A percentile compares a stretch with the other conserved stretches of the same genome.
phyloP scores from a whole-genome alignment of 2,888 invertebrate species.

The Machimus atricapillus region DNA sequence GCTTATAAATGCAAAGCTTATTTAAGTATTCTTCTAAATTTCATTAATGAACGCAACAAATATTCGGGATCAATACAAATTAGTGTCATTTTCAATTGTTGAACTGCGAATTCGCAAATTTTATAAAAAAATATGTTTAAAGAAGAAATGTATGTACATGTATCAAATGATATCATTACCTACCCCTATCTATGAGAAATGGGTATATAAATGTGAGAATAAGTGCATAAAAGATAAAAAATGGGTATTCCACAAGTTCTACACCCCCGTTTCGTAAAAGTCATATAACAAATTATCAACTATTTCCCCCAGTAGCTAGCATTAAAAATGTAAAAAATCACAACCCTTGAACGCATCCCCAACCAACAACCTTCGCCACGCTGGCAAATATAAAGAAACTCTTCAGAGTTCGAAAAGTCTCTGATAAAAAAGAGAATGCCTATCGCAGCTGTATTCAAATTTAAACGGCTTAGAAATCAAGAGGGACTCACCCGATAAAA shows the following conservation, averaged over 20 bases:
- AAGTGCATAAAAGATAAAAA: not conserved
- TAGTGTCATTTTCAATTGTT: too few relatives aligned
- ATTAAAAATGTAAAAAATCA: not conserved
- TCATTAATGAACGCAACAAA: too few relatives aligned
- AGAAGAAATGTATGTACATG: too few relatives aligned
- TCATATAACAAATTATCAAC: not conserved
- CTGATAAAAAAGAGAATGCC: not conserved
- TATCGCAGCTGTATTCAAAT: slow-evolving; percentile 10
- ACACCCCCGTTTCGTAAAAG: not conserved
- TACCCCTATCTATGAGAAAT: not conserved
- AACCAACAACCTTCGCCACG: not conserved
- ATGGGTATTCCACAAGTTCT: not conserved
- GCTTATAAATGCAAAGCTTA: too few relatives aligned
- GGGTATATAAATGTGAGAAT: not conserved
- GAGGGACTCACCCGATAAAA: slow-evolving; percentile 1
- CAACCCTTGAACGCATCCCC: not conserved
- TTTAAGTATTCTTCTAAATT: too few relatives aligned
- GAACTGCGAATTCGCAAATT: too few relatives aligned
- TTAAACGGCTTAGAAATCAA: not conserved
- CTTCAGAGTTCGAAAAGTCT: not conserved
- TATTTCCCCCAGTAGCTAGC: not conserved
- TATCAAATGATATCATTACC: too few relatives aligned
- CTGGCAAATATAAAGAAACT: not conserved
- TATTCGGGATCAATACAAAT: too few relatives aligned
- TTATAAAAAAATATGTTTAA: too few relatives aligned